Base-by-base conservation (phyloP, 2,113 vertebrate species). In the Oreochromis aureus region DNA sequence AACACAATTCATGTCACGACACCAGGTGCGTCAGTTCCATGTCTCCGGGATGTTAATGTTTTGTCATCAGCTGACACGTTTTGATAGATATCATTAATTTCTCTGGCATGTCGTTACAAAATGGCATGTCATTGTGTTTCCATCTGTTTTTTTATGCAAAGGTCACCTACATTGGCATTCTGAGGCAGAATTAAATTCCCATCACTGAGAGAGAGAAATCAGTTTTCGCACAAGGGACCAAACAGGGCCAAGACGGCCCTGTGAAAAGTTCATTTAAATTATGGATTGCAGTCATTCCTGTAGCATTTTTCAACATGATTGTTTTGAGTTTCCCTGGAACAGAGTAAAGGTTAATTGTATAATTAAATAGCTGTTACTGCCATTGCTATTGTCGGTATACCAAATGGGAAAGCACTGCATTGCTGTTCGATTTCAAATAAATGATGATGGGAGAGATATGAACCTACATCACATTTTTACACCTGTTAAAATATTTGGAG, bases 291-390 rank as follows among this genome's bases (percentile, higher is more conserved):
- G 66, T 89, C 44, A 63, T 63, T 89, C 80, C 81, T 39, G 55
- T 41, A 56, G 30, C 73, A 89, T 95, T 90, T 86, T 86, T 93
- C 88, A 91, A 69, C 2, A 4, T 88, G 63, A 94, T 92, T 91
- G 89, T 91, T 87, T 90, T 82, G 32, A 56, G 41, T 90, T 84
- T 90, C 30, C 82, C 87, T 80, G 69, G 44, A 85, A 87, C 56
- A 16, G 66, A 76, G 16, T 78, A 94, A 95, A 95, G 95, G 89
- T 95, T 95, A 94, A 95, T 91, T 92, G 71, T 88, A 81, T 88
- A 86, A 94, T 93, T 87, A 87, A 89, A 56, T 92, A n/a, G 66
- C 86, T 30, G 32, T 84, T 92, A 48, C 54, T 83, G 81, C 85
- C 55, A 83, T 86, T 80, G 53, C 82, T 89, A 79, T 84, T 92